Evolutionary conservation across 23 tunicate species (phyloP), one percentile per base, ranked within the genome.

Genomic region (Oikopleura albicans): DNA sequence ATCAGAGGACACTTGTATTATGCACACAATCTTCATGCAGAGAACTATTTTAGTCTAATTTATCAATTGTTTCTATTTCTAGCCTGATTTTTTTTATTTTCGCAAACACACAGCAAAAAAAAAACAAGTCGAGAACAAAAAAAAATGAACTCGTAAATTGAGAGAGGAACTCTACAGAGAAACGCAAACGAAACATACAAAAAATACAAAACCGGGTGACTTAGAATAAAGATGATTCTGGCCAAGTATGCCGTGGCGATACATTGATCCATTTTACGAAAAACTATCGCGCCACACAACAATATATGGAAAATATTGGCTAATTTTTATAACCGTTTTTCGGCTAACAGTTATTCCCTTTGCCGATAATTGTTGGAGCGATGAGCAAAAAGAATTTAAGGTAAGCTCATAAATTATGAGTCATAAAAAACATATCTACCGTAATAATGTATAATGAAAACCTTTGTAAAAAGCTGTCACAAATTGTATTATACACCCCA

Each of bases 331-430:
- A 4, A 71, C 79, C 2, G 79, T 71, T 71, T 71, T 71, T 71
- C 79, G 79, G 4, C 27, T 71, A 31, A 71, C 34, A 16, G 79
- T 71, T 71, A 12, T 71, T 16, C 79, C 79, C 35, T 91, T 91
- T 57, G 91, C 91, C 28, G 97, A 91, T 41, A 89, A 84, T 63
- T 86, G 89, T 76, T 91, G 97, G 97, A 91, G 91, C 83, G 97
- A 91, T 84, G 97, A 91, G 75, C 97, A 91, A 41, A 87, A 90
- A 0, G 97, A 91, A 83, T 91, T 91, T 66, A 91, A 90, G 63
- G 63, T 22, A 49, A 49, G 63, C 63, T n/a, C n/a, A n/a, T n/a
- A n/a, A n/a, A n/a, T n/a, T n/a, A n/a, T n/a, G n/a, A n/a, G n/a
- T n/a, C n/a, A n/a, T n/a, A n/a, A n/a, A n/a, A n/a, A n/a, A n/a